These are phyloP conservation scores for Ischnura elegans DNA, from an alignment of 2,888 invertebrate species.

Conservation along the genomic window DNA sequence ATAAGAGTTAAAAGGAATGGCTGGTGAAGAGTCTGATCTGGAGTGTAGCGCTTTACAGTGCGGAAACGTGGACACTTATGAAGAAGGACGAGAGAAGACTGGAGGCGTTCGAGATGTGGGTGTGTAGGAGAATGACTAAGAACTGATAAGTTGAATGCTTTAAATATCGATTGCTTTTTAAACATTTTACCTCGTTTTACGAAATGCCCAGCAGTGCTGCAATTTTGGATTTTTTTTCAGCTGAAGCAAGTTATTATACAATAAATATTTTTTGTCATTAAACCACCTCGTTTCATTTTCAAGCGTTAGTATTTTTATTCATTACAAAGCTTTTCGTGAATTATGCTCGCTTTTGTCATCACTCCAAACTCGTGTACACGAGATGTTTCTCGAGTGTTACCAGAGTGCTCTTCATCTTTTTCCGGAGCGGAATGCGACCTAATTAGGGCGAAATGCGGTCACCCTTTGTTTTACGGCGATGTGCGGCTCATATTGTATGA, in stretches of 20 bases:
- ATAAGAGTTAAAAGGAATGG: too few species aligned
- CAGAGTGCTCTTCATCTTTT: neutral
- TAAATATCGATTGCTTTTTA: too few species aligned
- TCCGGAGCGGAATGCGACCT: neutral
- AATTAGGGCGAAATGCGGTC: slow-evolving; percentile 7
- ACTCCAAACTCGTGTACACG: neutral
- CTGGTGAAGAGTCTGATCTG: too few species aligned
- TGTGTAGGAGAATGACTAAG: too few species aligned
- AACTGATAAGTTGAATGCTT: too few species aligned
- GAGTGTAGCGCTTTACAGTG: too few species aligned
- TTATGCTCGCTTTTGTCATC: neutral
- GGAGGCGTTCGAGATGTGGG: too few species aligned
- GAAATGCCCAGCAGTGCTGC: neutral
- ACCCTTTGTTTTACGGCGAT: neutral
- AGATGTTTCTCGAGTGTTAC: neutral
- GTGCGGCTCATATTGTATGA: neutral
- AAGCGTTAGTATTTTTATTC: neutral
- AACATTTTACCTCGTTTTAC: too few species aligned
- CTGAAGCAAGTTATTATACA: neutral
- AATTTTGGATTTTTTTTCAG: neutral
- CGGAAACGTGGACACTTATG: too few species aligned
- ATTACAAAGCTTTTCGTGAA: neutral
- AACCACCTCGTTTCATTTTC: neutral
- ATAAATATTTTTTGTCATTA: neutral
- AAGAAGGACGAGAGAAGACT: too few species aligned